These are phyloP conservation scores for Drosophila macrospina DNA, from an alignment of 2,888 invertebrate genomes.

Conservation along the genomic window DNA sequence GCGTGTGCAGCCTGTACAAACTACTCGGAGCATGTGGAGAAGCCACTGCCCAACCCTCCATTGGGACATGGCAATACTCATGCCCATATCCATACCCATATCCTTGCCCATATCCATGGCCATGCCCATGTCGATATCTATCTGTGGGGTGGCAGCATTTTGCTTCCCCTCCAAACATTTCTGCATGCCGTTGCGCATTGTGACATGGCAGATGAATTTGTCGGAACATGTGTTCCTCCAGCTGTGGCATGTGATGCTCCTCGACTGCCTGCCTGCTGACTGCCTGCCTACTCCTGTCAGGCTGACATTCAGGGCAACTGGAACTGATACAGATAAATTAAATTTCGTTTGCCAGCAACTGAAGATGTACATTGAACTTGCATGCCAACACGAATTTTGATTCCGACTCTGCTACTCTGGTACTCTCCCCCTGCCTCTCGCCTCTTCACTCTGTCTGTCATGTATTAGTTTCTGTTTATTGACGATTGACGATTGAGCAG, in stretches of 20 bases:
- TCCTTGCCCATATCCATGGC: conserved; percentile 24
- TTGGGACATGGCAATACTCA: no score
- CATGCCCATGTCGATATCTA: conserved; percentile 42
- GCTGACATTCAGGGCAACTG: conserved; percentile 34
- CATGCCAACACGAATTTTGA: conserved; percentile 78
- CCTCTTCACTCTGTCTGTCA: conserved; percentile 14
- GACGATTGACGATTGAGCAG: conserved; percentile 34
- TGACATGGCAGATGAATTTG: conserved; percentile 81
- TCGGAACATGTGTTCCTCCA: conserved; percentile 76
- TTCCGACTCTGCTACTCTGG: conserved; percentile 29
- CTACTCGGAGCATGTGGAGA: conserved; percentile 19
- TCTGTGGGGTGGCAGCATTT: conserved; percentile 17
- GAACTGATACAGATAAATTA: conserved; percentile 82
- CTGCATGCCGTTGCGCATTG: conserved; percentile 81
- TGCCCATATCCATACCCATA: conserved; percentile 4
- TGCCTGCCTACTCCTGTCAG: conserved; percentile 31
- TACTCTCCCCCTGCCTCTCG: no score
- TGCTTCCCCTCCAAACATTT: conserved; percentile 33
- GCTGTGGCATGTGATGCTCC: conserved; percentile 53
- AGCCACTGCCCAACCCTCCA: conserved; percentile 10
- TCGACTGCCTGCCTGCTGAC: conserved; percentile 2
- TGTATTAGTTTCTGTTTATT: conserved; percentile 56
- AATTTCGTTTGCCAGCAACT: conserved; percentile 56
- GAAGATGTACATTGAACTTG: conserved; percentile 56
- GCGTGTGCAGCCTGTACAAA: conserved; percentile 55